Base-by-base conservation (phyloP, 2,888 invertebrate genomes). In the Philereme transversata region DNA sequence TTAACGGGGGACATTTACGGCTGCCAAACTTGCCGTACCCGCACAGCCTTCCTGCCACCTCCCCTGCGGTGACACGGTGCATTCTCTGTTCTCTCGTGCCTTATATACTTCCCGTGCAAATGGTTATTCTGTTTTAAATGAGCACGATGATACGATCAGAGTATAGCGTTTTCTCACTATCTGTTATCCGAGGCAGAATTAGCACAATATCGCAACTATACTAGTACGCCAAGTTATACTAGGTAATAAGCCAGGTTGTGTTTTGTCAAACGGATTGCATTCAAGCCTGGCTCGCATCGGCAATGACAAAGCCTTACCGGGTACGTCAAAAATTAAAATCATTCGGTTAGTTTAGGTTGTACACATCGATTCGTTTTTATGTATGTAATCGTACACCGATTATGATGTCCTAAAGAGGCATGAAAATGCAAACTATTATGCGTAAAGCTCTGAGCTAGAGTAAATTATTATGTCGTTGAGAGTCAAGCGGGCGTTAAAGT, bases 1-100 rank as follows among this genome's bases (percentile, higher is more conserved):
- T 89, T 88, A 88, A 87, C 82, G 81, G 80, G 22, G 82, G 80
- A 85, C 87, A 85, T 86, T 86, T 83, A 86, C 82, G 81, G 77
- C 78, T 83, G 83, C 86, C 85, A 84, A 87, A 87, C 83, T 82
- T 82, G 84, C 78, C 75, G 78, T 81, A 74, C 78, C 80, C 76
- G 78, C 72, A 75, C 75, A 74, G 64, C 66, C 72, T 70, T 65
- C 73, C 69, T 71, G 62, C 73, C 73, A 69, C 68, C 69, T 71
- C 71, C 72, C 74, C 65, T 51, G 57, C 64, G 69, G 61, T 65
- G 71, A 59, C 64, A 64, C 68, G 65, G 61, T 69, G 72, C 77
- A 77, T 73, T 72, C 74, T 68, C 67, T 68, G 67, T 64, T 70
- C 22, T 22, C 22, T 22, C 22, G 22, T 22, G 22, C 22, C 22